Evolutionary conservation across 2,888 invertebrate species (phyloP).

Genomic region (Napeogenes inachia): DNA sequence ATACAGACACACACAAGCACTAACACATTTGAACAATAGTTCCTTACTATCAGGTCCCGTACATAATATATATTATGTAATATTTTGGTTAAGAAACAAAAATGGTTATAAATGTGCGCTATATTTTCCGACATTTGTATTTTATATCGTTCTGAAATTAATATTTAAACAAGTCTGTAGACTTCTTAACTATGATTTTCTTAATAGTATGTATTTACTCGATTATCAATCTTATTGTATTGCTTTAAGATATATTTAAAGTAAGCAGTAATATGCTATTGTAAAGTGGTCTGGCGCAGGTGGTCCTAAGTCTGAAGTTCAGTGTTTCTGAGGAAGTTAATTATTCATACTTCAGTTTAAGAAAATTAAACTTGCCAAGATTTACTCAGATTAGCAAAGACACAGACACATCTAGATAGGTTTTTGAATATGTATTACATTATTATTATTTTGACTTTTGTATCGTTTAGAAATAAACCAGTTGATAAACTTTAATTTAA

Average conservation of each 20-base stretch:
- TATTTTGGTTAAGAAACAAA: neutral
- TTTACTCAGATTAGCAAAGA: no score
- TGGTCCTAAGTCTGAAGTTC: conserved; percentile 42
- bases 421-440: no score
- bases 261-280: conserved; percentile 1
- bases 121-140: neutral
- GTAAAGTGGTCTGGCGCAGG: conserved; percentile 51
- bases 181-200: neutral
- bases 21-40: no score
- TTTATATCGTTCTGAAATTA: neutral
- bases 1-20: no score
- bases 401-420: no score
- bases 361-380: conserved; percentile 13
- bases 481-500: conserved; percentile 55
- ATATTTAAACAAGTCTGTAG: conserved; percentile 3
- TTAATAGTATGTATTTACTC: neutral
- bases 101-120: neutral
- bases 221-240: conserved; percentile 3
- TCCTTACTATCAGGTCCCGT: no score
- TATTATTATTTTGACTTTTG: no score
- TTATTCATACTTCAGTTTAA: conserved; percentile 45
- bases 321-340: conserved; percentile 43
- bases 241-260: neutral
- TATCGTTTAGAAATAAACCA: conserved; percentile 34
- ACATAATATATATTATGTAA: no score